These are phyloP conservation scores for Bufo gargarizans DNA, from an alignment of 2,113 vertebrate species.

Conservation along the genomic window DNA sequence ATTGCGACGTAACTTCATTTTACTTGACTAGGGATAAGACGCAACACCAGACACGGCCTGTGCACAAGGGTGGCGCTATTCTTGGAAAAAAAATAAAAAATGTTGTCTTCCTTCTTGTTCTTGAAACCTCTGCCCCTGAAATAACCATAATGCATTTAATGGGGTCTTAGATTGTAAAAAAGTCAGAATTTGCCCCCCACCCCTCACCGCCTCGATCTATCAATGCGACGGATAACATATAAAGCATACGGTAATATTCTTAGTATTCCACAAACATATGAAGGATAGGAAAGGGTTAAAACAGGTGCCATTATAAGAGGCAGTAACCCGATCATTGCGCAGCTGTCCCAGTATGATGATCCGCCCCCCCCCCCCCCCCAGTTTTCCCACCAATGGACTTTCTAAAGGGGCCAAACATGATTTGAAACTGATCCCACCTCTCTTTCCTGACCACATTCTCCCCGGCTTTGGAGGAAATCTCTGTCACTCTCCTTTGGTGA, in stretches of 20 bases:
- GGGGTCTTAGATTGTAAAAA: background rate
- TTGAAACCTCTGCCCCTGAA: background rate
- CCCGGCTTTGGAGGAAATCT: conserved; percentile 47
- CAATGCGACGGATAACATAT: no score
- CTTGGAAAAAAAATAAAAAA: background rate
- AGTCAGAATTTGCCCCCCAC: no score
- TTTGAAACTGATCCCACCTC: conserved; percentile 60
- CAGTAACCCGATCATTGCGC: conserved; percentile 61
- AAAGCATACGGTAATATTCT: background rate
- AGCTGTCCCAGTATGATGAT: conserved; percentile 63
- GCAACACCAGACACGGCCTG: background rate
- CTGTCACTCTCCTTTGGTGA: conserved; percentile 54
- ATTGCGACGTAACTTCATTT: background rate
- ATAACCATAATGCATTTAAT: background rate
- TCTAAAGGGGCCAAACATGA: conserved; percentile 62
- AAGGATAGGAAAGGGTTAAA: conserved; percentile 52
- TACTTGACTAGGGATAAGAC: background rate
- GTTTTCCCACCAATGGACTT: conserved; percentile 57
- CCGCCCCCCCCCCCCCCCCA: conserved; percentile 27
- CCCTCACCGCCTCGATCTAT: no score
- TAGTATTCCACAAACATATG: background rate
- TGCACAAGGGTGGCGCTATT: background rate
- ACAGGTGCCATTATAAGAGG: conserved; percentile 62
- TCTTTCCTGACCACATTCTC: conserved; percentile 35
- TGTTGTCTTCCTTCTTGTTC: background rate